Evolutionary conservation across 2,888 invertebrate species (phyloP).

Genomic region (Gasteruption jaculator): DNA sequence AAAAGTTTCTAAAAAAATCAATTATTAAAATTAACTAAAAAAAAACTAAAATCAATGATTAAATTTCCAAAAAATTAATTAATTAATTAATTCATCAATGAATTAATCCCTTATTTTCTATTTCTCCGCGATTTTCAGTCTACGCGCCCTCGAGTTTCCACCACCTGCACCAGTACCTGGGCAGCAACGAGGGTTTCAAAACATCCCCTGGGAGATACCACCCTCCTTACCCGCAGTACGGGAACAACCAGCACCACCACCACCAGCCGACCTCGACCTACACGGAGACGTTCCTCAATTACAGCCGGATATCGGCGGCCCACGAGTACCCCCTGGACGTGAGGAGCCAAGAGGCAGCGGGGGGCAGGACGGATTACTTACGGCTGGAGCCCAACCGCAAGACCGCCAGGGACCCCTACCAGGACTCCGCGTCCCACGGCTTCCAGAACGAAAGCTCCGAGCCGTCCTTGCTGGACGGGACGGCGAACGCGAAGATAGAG

Average conservation of each 20-base stretch:
- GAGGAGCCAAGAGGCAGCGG: constrained; percentile 33
- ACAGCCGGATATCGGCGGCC: constrained; percentile 37
- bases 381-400: constrained; percentile 29
- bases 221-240: constrained; percentile 38
- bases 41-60: not conserved
- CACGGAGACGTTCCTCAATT: constrained; percentile 43
- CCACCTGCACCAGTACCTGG: constrained; percentile 45
- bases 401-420: constrained; percentile 26
- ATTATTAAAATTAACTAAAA: too few species aligned
- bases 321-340: constrained; percentile 35
- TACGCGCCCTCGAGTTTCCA: constrained; percentile 43
- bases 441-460: constrained; percentile 30
- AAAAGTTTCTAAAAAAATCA: too few species aligned
- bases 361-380: constrained; percentile 26
- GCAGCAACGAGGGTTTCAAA: constrained; percentile 42
- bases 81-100: constrained; percentile 2
- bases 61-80: not conserved
- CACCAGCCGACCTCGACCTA: constrained; percentile 33
- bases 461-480: constrained; percentile 30
- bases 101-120: not conserved
- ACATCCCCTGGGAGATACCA: constrained; percentile 41
- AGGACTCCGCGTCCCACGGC: constrained; percentile 33
- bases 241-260: constrained; percentile 32
- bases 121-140: constrained; percentile 31
- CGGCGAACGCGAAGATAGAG: constrained; percentile 40